Evolutionary conservation across 1,140 invertebrate species (phyloP), one percentile per base, ranked within the genome.

Genomic region (Micrasema minimum): DNA sequence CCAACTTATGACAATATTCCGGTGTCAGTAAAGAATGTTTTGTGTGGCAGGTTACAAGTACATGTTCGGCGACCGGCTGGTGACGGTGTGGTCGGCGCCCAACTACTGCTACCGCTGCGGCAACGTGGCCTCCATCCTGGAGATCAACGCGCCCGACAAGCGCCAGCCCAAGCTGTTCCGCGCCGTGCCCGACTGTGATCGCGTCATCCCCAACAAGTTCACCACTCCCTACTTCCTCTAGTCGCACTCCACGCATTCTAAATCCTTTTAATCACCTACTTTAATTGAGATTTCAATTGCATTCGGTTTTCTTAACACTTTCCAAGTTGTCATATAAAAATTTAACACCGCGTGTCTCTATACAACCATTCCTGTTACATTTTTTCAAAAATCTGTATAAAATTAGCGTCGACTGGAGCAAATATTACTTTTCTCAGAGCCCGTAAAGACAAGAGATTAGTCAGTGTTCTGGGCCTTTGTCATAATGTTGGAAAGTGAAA

Each of bases 41-140:
- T n/a, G n/a, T n/a, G 50, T n/a, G n/a, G n/a, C n/a, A n/a, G n/a
- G n/a, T 20, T 96, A 90, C 81, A 98, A 96, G 85, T 98, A 96
- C 80, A 96, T 97, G 92, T 99, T 98, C 83, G 91, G 97, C 79
- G 90, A 96, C 72, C 92, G 94, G 83, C 83, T 99, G 74, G 95
- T 98, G 4, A 98, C 96, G 2, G 94, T 99, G 2, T 98, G 96
- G 96, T 98, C 96, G 26, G 97, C 96, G 11, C 96, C 96, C 0
- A 98, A 98, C 83, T 97, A 98, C 81, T 98, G 96, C 84, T 98
- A 98, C 82, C 89, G 96, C 46, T 97, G 96, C 80, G 96, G 95
- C 26, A 98, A 98, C 79, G 89, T 96, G 51, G 96, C 96, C 31
- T 95, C 95, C 70, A 96, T 98, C 77, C 83, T 98, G 72, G 89